Evolutionary conservation across 2,113 vertebrate genomes (phyloP), one percentile per base, ranked within the genome.

Genomic region (Takifugu bimaculatus): DNA sequence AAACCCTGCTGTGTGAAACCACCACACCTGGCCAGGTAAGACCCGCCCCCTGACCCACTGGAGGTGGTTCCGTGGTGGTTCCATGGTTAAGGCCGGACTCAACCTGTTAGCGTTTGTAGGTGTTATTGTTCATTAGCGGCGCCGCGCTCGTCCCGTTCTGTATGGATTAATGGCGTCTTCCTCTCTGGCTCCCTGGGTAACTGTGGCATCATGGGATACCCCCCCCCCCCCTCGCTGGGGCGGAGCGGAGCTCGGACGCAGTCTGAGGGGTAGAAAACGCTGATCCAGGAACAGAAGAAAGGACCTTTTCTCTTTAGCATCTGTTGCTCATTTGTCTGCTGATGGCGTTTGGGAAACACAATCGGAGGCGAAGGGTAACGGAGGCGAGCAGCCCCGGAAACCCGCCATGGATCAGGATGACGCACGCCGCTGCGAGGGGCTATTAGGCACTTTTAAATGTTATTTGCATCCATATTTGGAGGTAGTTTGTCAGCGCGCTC

Each of bases 1-100:
- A 98, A 72, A 94, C 94, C 47, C 91, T 92, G 0, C 91, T 98
- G 1, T 98, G 96, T 85, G 96, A 98, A 84, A 94, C 95, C 48
- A 85, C 93, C 64, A 83, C 88, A 42, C 85, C 94, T 5, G 96
- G 94, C 64, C 92, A 97, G 94, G 96, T 98, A 79, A 85, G 85
- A 57, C 75, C 72, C 64, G 28, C 26, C 52, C 42, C 20, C 20
- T 20, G 20, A 20, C 20, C 28, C 28, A 5, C 28, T 75, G 2
- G 60, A 61, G 77, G 76, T 79, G 63, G 59, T 58, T 60, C 49
- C 59, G 29, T 63, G 70, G 69, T 5, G 42, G 20, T 20, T 20
- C 20, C 62, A 60, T 72, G 78, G 77, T 84, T 82, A 80, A 70
- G 48, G 68, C 48, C 53, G 81, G 68, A 54, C 58, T 54, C 68